phyloP scores from a whole-genome alignment of 2,888 invertebrate genomes.

The Cantharis rufa region DNA sequence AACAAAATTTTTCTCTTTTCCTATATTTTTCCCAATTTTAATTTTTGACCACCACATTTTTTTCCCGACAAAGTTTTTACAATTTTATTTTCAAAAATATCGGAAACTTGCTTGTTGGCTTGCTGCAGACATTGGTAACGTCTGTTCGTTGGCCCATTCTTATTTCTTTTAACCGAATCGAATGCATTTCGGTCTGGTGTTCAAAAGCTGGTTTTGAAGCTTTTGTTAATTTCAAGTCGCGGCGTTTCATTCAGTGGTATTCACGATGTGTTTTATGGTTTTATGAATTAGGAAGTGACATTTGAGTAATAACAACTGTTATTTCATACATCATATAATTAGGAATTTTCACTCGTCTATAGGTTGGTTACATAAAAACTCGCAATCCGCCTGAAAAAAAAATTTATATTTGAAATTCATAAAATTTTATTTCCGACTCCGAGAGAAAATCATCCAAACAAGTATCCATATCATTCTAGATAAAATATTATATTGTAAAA shows the following conservation, averaged over 20 bases:
- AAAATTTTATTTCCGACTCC: too few species aligned
- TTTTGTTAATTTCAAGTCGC: background rate
- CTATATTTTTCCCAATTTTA: too few species aligned
- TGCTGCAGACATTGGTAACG: background rate
- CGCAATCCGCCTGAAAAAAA: too few species aligned
- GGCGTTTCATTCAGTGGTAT: background rate
- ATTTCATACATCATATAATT: background rate
- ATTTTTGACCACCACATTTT: background rate
- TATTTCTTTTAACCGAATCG: background rate
- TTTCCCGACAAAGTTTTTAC: background rate
- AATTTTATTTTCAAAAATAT: background rate
- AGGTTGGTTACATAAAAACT: background rate
- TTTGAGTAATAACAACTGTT: background rate
- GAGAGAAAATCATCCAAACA: too few species aligned
- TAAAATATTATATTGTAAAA: background rate
- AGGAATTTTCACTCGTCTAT: background rate
- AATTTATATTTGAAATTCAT: too few species aligned
- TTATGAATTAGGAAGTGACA: background rate
- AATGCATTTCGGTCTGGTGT: background rate
- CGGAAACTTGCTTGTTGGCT: background rate
- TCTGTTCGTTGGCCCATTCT: background rate
- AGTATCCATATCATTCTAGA: background rate
- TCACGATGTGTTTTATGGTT: background rate
- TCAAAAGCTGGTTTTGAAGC: background rate
- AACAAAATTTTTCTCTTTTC: background rate